These are phyloP conservation scores for Sarotherodon lohbergeri DNA, from an alignment of 2,113 vertebrate species.

Conservation along the genomic window DNA sequence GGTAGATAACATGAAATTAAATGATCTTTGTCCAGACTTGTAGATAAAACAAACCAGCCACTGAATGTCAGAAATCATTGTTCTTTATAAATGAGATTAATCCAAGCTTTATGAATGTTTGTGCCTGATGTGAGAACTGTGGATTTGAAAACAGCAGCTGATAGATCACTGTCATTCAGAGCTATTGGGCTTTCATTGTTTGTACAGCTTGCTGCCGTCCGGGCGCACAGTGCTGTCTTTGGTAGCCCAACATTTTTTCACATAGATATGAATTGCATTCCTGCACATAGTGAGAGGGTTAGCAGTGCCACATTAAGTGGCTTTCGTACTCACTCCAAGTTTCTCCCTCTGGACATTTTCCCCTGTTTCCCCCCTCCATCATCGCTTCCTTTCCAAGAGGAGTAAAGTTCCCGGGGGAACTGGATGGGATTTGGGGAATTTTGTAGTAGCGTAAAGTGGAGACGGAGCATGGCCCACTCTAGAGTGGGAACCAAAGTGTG, in stretches of 20 bases:
- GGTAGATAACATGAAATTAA: neutral
- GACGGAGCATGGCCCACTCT: slow-evolving; percentile 14
- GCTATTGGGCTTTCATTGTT: neutral
- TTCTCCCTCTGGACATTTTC: neutral
- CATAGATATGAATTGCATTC: slow-evolving; percentile 54
- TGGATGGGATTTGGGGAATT: neutral
- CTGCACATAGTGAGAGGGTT: slow-evolving; percentile 29
- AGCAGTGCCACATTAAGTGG: slow-evolving; percentile 7
- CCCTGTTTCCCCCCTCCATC: neutral
- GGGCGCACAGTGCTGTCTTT: neutral
- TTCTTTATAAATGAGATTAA: neutral
- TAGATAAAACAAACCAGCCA: neutral
- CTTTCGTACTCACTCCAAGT: neutral
- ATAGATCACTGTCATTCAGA: neutral
- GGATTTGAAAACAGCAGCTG: neutral
- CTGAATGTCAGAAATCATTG: neutral
- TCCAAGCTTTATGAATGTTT: neutral
- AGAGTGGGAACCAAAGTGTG: slow-evolving; percentile 1
- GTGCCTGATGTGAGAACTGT: neutral
- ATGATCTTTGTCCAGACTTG: neutral
- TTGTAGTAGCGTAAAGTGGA: neutral
- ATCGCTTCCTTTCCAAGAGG: neutral
- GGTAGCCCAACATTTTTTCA: slow-evolving; percentile 45
- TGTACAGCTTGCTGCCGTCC: neutral
- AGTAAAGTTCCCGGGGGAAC: neutral